Evolutionary conservation across 2,888 invertebrate genomes (phyloP).

Genomic region (Orthosia gracilis): DNA sequence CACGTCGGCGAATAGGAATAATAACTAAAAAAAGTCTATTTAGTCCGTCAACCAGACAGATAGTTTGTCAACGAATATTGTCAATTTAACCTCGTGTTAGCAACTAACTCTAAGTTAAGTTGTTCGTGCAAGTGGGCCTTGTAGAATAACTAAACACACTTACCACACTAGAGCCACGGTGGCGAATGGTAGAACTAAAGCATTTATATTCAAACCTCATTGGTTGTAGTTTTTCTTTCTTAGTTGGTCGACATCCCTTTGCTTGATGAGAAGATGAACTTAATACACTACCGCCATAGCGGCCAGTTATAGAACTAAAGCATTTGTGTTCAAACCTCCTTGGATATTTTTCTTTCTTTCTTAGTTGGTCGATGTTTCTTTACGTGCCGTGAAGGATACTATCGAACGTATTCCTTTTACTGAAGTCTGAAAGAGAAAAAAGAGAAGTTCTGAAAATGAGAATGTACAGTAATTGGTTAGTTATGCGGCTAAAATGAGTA

Average conservation of each 20-base stretch:
- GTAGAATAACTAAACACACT: conserved; percentile 6
- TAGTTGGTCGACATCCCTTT: too few relatives aligned
- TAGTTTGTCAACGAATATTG: too few relatives aligned
- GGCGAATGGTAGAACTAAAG: not conserved
- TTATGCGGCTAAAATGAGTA: conserved; percentile 29
- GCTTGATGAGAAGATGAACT: too few relatives aligned
- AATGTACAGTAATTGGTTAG: conserved; percentile 44
- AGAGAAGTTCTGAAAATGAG: conserved; percentile 52
- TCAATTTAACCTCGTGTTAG: too few relatives aligned
- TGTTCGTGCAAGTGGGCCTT: too few relatives aligned
- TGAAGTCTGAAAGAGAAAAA: conserved; percentile 93
- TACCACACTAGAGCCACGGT: not conserved
- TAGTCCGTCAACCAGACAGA: too few relatives aligned
- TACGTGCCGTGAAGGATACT: conserved; percentile 94
- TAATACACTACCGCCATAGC: conserved; percentile 14
- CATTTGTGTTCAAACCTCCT: not conserved
- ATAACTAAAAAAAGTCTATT: not conserved
- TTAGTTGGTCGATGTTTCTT: conserved; percentile 87
- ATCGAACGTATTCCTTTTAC: conserved; percentile 96
- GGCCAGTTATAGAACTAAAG: conserved; percentile 15
- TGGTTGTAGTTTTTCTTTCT: not conserved
- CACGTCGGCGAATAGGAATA: not conserved
- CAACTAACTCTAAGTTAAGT: too few relatives aligned
- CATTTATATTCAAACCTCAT: too few relatives aligned
- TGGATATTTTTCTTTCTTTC: not conserved